Percentiles rank a stretch among this genome's conserved stretches.
Evolutionary conservation across 2,113 vertebrate genomes (phyloP).

Genomic region (Gymnogyps californianus): DNA sequence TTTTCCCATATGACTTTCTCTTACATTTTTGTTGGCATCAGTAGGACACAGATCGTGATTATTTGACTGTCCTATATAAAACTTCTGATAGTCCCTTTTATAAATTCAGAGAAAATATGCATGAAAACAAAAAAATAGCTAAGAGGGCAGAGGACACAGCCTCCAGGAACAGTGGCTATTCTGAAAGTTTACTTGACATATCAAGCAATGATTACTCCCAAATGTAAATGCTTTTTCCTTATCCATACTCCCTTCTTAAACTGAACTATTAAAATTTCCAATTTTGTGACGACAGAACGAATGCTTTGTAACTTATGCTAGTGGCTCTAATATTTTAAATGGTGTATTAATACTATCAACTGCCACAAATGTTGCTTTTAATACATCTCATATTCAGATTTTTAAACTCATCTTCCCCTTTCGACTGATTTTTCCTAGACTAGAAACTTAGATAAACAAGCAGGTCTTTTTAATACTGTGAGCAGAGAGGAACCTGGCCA

Average conservation of each 20-base stretch:
- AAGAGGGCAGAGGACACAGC: neutral
- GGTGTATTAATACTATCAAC: neutral
- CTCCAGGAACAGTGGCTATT: neutral
- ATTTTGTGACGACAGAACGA: neutral
- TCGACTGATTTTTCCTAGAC: neutral
- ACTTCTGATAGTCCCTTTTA: neutral
- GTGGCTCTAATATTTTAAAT: neutral
- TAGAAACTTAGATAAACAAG: neutral
- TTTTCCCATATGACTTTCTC: neutral
- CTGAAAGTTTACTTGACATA: neutral
- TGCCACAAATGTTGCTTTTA: neutral
- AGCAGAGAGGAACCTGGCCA: neutral
- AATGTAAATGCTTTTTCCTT: neutral
- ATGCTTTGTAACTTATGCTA: neutral
- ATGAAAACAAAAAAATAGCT: neutral
- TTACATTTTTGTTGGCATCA: neutral
- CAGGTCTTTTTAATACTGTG: neutral
- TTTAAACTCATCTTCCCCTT: neutral
- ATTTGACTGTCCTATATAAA: neutral
- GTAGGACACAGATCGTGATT: neutral
- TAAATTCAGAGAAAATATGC: neutral
- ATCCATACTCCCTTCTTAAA: neutral
- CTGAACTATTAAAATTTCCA: neutral
- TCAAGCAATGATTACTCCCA: neutral
- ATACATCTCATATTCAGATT: neutral